Conservation (phyloP, 2,113 vertebrate species). For the Hepsetus odoe region DNA sequence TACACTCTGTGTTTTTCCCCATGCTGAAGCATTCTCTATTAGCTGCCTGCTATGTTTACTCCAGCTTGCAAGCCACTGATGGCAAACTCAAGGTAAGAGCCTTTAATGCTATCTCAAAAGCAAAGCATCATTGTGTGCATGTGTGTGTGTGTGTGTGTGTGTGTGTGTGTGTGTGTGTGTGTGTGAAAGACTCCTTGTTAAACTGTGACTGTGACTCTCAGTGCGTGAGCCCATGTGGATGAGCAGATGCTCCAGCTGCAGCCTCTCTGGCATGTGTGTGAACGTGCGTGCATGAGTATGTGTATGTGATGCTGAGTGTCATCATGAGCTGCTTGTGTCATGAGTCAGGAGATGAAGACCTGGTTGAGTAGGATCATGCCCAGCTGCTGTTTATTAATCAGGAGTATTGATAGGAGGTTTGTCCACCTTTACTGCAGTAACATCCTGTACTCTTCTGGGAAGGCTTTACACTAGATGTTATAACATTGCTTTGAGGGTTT, state of each 20-base stretch:
- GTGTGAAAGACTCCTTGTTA: conserved; percentile 21
- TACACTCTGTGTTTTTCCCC: not conserved
- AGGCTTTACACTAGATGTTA: not conserved
- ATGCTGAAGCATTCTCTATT: conserved; percentile 49
- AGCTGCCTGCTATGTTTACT: conserved; percentile 56
- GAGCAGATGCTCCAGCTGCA: conserved; percentile 16
- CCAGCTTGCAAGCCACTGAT: conserved; percentile 51
- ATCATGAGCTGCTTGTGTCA: not conserved
- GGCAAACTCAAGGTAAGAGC: conserved; percentile 59
- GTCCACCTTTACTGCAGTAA: not conserved
- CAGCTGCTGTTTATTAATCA: not conserved
- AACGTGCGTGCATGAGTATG: conserved; percentile 24
- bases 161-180: not conserved
- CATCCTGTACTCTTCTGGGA: not conserved
- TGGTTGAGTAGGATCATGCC: not conserved
- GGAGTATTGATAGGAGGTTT: not conserved
- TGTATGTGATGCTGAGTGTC: conserved; percentile 24
- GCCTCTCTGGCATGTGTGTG: not conserved
- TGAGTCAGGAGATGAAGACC: not conserved
- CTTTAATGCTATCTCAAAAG: conserved; percentile 17
- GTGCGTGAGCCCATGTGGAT: conserved; percentile 2
- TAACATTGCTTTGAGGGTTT: too few species aligned
- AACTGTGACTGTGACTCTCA: conserved; percentile 46
- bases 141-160: not conserved
- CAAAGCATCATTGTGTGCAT: not conserved